Base-by-base conservation (phyloP, 2,888 invertebrate genomes). In the Amitus sp. region DNA sequence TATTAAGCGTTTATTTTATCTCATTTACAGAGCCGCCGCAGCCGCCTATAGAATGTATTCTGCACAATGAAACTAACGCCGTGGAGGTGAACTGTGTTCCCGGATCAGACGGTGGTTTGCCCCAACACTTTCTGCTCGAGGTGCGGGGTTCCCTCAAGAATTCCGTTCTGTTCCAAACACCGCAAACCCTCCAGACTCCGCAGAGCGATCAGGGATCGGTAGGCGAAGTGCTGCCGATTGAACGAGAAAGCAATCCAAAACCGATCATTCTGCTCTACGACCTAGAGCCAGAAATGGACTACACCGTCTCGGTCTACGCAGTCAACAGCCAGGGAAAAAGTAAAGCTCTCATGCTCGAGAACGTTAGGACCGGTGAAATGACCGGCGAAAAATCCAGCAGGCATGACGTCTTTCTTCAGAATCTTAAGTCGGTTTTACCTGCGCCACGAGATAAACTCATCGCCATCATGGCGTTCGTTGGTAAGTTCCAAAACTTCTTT, bases 321-420 rank as follows among this genome's bases (percentile, higher is more conserved):
- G 90, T 92, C 69, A 95, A 94, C 70, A 90, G 91, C 5, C 88
- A 90, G 75, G 94, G 94, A 58, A 86, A 89, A 67, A 93, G 93
- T 65, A 84, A 86, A 53, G 89, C 93, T 1, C 90, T 91, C 54
- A 87, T 91, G 54, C 85, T 93, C 78, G 88, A 88, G 58, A 88
- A 88, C 74, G 86, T 90, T 6, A 78, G 85, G 1, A 75, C 83
- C 1, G 59, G 73, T 4, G 76, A 79, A 13, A 61, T 77, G 0
- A 70, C 78, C 50, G 79, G 77, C 30, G 65, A 62, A 17, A 63
- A 59, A 18, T 50, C 49, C 39, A 15, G 56, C 19, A 45, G 70
- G 68, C 20, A 65, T 7, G 76, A 77, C 7, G 55, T 73, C 13
- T 75, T 78, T 34, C 67, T 79, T 10, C 75, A 77, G 40, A 79